Evolutionary conservation across 2,888 invertebrate species (phyloP).

Genomic region (Nephrotoma guestfalica): DNA sequence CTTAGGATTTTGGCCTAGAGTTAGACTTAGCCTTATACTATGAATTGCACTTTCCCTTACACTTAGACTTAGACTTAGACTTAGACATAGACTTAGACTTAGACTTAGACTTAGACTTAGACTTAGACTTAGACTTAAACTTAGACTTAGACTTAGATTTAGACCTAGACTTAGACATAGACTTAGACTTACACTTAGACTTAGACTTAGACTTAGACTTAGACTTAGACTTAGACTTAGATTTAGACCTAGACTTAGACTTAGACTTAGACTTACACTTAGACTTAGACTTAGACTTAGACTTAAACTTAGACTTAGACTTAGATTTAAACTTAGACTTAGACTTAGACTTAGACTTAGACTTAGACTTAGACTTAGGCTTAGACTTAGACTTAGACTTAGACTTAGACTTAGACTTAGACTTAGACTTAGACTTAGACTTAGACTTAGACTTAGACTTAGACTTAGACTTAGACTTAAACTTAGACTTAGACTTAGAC

Average conservation of each 20-base stretch:
- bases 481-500: neutral
- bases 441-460: neutral
- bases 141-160: neutral
- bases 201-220: neutral
- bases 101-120: neutral
- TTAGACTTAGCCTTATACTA: neutral
- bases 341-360: neutral
- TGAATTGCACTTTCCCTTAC: too few relatives aligned
- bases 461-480: neutral
- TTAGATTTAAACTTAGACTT: neutral
- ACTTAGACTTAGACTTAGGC: neutral
- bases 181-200: neutral
- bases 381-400: neutral
- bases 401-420: neutral
- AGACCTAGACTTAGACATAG: neutral
- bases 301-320: neutral
- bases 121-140: neutral
- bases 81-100: neutral
- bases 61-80: neutral
- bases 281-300: neutral
- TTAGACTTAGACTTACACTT: neutral
- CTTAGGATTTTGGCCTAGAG: neutral
- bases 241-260: neutral
- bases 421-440: neutral
- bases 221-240: neutral